phyloP scores from a whole-genome alignment of 2,888 invertebrate genomes.

The Microchrysa polita region DNA sequence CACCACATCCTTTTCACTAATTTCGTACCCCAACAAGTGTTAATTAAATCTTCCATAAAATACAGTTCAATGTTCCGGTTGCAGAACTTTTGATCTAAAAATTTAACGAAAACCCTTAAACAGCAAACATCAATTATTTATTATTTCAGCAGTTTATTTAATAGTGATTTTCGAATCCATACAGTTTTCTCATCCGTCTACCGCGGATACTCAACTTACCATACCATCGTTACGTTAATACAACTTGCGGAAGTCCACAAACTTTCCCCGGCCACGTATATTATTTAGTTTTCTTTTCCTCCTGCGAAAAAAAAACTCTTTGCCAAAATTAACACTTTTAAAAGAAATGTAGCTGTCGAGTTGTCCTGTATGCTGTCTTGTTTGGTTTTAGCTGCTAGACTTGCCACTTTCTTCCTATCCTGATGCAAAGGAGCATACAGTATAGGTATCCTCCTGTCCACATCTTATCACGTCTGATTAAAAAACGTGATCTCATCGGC shows the following conservation, averaged over 20 bases:
- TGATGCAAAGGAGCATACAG: constrained; percentile 1
- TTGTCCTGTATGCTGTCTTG: background rate
- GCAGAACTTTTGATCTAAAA: background rate
- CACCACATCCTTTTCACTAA: too few species aligned
- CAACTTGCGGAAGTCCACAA: background rate
- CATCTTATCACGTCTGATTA: constrained; percentile 42
- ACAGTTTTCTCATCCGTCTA: background rate
- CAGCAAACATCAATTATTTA: constrained; percentile 25
- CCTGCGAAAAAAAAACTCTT: background rate
- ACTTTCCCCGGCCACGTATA: background rate
- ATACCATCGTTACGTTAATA: background rate
- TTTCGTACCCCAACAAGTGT: too few species aligned
- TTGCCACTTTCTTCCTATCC: background rate
- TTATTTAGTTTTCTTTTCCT: constrained; percentile 16
- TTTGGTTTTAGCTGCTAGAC: background rate
- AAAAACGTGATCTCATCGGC: constrained; percentile 44
- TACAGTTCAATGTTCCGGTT: too few species aligned
- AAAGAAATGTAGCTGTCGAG: too few species aligned
- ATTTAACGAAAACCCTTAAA: background rate
- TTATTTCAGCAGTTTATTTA: constrained; percentile 2
- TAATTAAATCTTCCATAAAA: too few species aligned
- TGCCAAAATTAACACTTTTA: constrained; percentile 31
- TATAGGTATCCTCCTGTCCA: background rate
- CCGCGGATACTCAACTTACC: too few species aligned
- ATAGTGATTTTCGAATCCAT: background rate